Evolutionary conservation across 2,113 vertebrate genomes (phyloP).

Genomic region (Lontra canadensis): DNA sequence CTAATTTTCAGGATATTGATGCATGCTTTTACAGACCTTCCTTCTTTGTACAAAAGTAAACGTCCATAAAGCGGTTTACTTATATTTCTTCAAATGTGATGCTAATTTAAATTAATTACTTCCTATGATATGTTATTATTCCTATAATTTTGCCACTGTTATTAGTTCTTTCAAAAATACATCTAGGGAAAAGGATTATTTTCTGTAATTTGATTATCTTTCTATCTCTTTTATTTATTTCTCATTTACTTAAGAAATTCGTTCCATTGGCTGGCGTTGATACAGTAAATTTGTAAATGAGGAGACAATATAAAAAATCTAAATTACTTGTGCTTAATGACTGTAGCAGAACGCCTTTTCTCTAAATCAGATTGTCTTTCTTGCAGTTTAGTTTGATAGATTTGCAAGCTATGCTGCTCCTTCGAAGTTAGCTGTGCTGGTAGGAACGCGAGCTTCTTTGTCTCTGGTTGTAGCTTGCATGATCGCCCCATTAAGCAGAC

Average conservation of each 20-base stretch:
- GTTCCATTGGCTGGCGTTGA: slow-evolving; percentile 93
- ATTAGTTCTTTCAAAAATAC: slow-evolving; percentile 86
- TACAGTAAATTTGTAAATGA: slow-evolving; percentile 93
- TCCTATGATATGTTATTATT: slow-evolving; percentile 85
- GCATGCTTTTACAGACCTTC: slow-evolving; percentile 81
- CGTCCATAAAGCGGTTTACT: slow-evolving; percentile 70
- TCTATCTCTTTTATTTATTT: slow-evolving; percentile 93
- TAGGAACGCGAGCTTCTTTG: slow-evolving; percentile 93
- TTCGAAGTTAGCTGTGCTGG: slow-evolving; percentile 88
- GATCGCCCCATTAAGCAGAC: slow-evolving; percentile 99
- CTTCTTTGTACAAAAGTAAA: slow-evolving; percentile 71
- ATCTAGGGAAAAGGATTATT: slow-evolving; percentile 88
- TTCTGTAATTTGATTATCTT: slow-evolving; percentile 91
- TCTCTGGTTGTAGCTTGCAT: slow-evolving; percentile 95
- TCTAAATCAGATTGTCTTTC: slow-evolving; percentile 95
- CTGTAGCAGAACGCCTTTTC: slow-evolving; percentile 92
- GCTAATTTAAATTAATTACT: slow-evolving; percentile 89
- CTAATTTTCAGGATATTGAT: slow-evolving; percentile 81
- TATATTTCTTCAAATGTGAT: slow-evolving; percentile 83
- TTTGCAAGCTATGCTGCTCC: slow-evolving; percentile 87
- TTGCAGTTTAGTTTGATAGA: slow-evolving; percentile 93
- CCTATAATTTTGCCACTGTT: slow-evolving; percentile 84
- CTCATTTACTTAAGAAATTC: slow-evolving; percentile 95
- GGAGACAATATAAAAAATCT: slow-evolving; percentile 91
- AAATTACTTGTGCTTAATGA: slow-evolving; percentile 96